Percentiles rank a stretch among this genome's conserved stretches.
Evolutionary conservation across 2,113 vertebrate genomes (phyloP).

Genomic region (Pachyramphus minor): DNA sequence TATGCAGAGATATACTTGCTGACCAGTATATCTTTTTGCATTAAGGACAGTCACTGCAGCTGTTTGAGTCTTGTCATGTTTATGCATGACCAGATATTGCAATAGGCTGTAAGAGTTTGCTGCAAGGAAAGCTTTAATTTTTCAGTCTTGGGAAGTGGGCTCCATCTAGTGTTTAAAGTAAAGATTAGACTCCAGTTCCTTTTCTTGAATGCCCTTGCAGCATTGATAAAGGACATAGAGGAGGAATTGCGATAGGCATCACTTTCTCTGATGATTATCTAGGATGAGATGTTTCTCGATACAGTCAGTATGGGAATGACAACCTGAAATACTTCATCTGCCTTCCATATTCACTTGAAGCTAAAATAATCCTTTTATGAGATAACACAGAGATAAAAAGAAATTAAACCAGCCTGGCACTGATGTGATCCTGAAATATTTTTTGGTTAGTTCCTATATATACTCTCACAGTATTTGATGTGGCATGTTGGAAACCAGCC

Average conservation of each 20-base stretch:
- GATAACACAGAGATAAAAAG: background rate
- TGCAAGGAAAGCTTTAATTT: background rate
- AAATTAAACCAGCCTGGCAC: background rate
- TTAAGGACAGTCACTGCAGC: background rate
- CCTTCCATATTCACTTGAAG: background rate
- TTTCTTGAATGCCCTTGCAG: slow-evolving; percentile 29
- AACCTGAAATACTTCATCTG: background rate
- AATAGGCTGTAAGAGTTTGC: background rate
- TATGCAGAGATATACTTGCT: background rate
- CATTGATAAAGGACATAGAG: background rate
- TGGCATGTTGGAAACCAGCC: background rate
- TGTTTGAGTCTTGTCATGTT: background rate
- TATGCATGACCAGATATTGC: background rate
- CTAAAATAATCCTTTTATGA: background rate
- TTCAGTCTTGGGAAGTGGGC: slow-evolving; percentile 63
- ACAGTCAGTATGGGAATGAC: background rate
- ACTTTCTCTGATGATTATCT: background rate
- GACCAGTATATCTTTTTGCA: background rate
- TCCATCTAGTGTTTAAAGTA: slow-evolving; percentile 75
- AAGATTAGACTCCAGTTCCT: background rate
- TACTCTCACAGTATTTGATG: background rate
- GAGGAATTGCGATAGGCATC: background rate
- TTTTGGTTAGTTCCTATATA: background rate
- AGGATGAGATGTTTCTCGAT: background rate
- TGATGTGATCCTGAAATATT: background rate